Evolutionary conservation across 1,140 invertebrate species (phyloP).

Genomic region (Procambarus virginalis): DNA sequence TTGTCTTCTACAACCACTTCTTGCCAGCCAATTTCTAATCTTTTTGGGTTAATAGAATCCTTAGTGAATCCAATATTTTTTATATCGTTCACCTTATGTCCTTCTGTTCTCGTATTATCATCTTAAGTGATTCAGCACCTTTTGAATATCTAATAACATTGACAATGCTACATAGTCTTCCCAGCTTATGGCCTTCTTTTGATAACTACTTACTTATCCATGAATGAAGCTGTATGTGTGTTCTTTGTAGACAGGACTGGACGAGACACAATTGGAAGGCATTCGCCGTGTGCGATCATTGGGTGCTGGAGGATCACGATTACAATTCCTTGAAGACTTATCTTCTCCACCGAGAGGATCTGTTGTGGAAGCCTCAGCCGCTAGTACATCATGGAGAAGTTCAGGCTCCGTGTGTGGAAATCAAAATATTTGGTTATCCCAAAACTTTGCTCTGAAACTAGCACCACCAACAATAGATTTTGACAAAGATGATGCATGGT

Average conservation of each 20-base stretch:
- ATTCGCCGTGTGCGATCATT: slow-evolving; percentile 35
- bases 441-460: slow-evolving; percentile 54
- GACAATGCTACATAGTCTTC: too few species aligned
- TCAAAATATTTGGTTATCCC: slow-evolving; percentile 49
- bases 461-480: slow-evolving; percentile 44
- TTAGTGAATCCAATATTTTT: too few species aligned
- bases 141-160: too few species aligned
- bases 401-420: slow-evolving; percentile 1
- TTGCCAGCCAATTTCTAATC: too few species aligned
- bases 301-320: slow-evolving; percentile 40
- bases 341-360: slow-evolving; percentile 19
- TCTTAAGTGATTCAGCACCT: too few species aligned
- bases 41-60: too few species aligned
- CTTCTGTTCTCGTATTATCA: too few species aligned
- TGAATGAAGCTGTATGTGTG: not conserved
- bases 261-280: slow-evolving; percentile 53
- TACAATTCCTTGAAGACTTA: slow-evolving; percentile 50
- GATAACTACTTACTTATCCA: too few species aligned
- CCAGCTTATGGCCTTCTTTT: too few species aligned
- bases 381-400: not conserved
- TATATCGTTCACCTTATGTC: too few species aligned
- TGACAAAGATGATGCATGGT: slow-evolving; percentile 13
- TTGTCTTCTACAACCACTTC: too few species aligned
- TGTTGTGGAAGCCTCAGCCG: not conserved
- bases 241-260: slow-evolving; percentile 27